These are phyloP conservation scores for Sakesphorus luctuosus DNA, from an alignment of 2,113 vertebrate species.

Conservation along the genomic window DNA sequence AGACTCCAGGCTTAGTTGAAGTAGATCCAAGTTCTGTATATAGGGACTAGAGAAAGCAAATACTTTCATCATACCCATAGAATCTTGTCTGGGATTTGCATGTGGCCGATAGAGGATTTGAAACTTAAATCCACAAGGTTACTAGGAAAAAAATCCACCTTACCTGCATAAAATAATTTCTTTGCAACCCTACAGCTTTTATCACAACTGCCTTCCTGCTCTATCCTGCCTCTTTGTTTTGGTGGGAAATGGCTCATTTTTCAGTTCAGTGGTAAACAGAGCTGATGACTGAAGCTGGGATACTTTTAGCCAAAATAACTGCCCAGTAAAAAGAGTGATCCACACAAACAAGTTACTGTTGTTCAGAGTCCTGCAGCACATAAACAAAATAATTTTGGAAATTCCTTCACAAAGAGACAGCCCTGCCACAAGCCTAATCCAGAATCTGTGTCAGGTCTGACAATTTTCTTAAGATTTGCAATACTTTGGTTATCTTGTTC, in stretches of 20 bases:
- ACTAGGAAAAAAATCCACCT: not conserved
- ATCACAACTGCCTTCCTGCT: not conserved
- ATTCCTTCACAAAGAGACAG: not conserved
- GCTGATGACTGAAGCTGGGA: not conserved
- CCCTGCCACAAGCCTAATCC: not conserved
- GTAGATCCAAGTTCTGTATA: not conserved
- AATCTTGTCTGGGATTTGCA: not conserved
- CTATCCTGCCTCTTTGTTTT: not conserved
- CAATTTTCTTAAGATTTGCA: not conserved
- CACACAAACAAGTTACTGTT: not conserved
- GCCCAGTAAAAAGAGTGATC: not conserved
- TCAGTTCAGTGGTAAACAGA: not conserved
- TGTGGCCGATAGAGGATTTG: not conserved
- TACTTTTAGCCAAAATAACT: not conserved
- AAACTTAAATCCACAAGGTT: not conserved
- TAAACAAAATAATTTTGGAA: not conserved
- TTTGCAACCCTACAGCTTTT: not conserved
- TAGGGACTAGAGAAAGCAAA: not conserved
- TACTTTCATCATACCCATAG: not conserved
- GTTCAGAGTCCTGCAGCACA: not conserved
- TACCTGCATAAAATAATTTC: not conserved
- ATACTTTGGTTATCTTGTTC: not conserved
- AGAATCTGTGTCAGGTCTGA: not conserved
- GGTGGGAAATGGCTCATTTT: not conserved
- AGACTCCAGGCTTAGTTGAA: not conserved